Evolutionary conservation across 1,140 invertebrate genomes (phyloP), one percentile per base, ranked within the genome.

Genomic region (Bombus balteatus): DNA sequence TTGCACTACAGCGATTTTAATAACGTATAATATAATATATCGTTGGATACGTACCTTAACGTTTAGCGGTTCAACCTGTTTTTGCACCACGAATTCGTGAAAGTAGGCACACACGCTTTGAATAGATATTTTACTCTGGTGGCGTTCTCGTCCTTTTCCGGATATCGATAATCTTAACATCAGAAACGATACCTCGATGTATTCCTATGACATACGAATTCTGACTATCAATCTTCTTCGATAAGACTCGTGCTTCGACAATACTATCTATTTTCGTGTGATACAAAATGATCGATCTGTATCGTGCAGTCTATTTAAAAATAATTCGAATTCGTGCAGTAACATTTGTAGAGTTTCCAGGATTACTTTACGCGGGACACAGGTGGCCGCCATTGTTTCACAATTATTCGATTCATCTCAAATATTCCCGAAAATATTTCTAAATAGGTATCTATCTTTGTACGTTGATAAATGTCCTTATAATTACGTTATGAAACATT

Each of bases 211-310:
- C 34, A 71, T 47, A 8, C 25, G 39, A 15, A 57, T 62, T 72
- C 70, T 41, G 70, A 72, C 37, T 72, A 75, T 62, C 57, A 37
- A 65, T 47, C 32, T n/a, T 77, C 43, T 53, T 80, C 53, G 72
- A 62, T 34, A 57, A 87, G 39, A 41, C 65, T 85, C 77, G 86
- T 85, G 83, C 83, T 85, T 87, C 62, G 83, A 87, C 86, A 85
- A 85, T 87, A 87, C 76, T 85, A 25, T 83, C 59, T 66, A 32
- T 70, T 66, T 73, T 72, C 41, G 68, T 62, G 59, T 43, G 57
- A 75, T 65, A 66, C 4, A 34, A 77, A 34, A 34, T 25, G 28
- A 47, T 77, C 73, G 43, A 80, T 71, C 34, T 47, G 3, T 74
- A 22, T 70, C 28, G 28, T 34, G 15, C n/a, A 3, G 22, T 39